Base-by-base conservation (phyloP, 2,888 invertebrate species). In the Polydrusus cervinus region DNA sequence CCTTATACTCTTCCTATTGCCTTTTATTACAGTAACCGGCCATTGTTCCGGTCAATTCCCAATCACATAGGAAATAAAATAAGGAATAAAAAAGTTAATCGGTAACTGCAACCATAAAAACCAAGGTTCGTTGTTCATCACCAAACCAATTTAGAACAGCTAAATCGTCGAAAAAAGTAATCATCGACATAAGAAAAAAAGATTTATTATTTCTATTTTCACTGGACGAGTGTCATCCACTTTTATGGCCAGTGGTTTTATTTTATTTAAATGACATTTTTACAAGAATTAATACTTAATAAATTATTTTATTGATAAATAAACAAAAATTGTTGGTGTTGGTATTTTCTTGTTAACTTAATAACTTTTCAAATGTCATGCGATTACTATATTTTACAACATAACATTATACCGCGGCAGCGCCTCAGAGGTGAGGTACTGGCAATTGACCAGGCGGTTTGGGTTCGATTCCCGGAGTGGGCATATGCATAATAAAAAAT, bases 121-220 rank as follows among this genome's bases (percentile, higher is more conserved):
- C 53, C 53, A 53, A 53, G 53, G 30, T 53, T 53, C 53, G 25
- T 53, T 53, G 53, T 53, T n/a, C 53, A 40, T 38, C 38, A 60
- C 38, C 38, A 38, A 38, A 60, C 38, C 57, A 60, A 60, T 38
- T 60, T 38, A 38, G 38, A 18, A 60, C 38, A 18, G 57, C 57
- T 60, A 60, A 60, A 60, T 60, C 38, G 38, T 60, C 57, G 30
- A 60, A 60, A 60, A 60, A 60, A 60, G 57, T 60, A 60, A 60
- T 60, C 18, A 60, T 60, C 18, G 38, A 60, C 38, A 16, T 16
- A 38, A 38, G 57, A 60, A 38, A 60, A 60, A 38, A 38, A 38
- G 38, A 60, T 60, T 60, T 60, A 60, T 60, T 60, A 60, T 60
- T 40, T 60, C 38, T 38, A 60, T 60, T 38, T 60, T 14, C 57